phyloP scores from a whole-genome alignment of 2,113 vertebrate species.

The Carettochelys insculpta region DNA sequence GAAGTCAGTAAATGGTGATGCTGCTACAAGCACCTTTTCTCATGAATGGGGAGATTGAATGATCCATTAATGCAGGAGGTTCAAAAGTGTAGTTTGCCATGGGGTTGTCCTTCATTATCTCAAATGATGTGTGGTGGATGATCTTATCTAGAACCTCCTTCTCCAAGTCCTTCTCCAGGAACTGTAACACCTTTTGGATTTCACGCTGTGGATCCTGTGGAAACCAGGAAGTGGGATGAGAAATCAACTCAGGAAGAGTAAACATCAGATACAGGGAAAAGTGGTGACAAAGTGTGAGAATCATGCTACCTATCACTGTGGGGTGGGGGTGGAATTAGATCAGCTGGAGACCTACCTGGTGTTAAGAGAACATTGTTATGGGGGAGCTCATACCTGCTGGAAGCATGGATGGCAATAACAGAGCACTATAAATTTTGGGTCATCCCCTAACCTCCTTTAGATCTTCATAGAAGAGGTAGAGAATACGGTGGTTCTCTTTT shows the following conservation, averaged over 20 bases:
- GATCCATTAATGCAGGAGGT: slow-evolving; percentile 53
- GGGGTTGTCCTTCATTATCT: slow-evolving; percentile 74
- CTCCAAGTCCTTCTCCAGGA: slow-evolving; percentile 64
- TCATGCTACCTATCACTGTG: neutral
- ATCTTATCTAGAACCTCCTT: slow-evolving; percentile 61
- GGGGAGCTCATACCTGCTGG: neutral
- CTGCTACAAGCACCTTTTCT: slow-evolving; percentile 69
- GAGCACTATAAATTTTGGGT: neutral
- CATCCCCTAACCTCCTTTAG: slow-evolving; percentile 76
- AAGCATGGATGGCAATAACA: neutral
- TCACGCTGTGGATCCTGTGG: slow-evolving; percentile 69
- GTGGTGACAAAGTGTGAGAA: neutral
- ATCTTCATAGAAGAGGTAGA: slow-evolving; percentile 82
- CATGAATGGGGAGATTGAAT: slow-evolving; percentile 69
- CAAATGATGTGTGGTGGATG: slow-evolving; percentile 63
- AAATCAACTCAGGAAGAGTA: neutral
- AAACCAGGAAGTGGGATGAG: neutral
- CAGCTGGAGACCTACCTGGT: neutral
- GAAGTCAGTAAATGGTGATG: neutral
- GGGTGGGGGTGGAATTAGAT: neutral
- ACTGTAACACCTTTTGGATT: slow-evolving; percentile 67
- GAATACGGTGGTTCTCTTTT: slow-evolving; percentile 74
- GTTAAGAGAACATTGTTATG: neutral
- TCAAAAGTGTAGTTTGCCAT: slow-evolving; percentile 66
- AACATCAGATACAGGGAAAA: neutral